These are phyloP conservation scores for Dynastes grantii DNA, from an alignment of 2,888 invertebrate genomes.

Conservation along the genomic window DNA sequence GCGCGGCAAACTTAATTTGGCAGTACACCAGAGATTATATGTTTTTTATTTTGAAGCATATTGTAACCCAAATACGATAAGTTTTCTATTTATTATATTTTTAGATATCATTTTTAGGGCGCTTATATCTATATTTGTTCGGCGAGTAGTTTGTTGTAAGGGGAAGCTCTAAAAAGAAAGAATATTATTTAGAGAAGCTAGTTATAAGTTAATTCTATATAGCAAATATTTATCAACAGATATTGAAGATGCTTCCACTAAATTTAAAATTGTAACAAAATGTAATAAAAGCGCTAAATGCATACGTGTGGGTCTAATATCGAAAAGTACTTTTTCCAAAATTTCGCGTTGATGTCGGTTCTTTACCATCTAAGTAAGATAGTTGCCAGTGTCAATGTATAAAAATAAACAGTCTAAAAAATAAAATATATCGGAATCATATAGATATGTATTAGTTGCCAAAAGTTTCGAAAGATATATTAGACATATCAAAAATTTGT, in stretches of 20 bases:
- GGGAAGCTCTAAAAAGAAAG: too few species aligned
- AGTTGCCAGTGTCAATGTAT: slow-evolving; percentile 7
- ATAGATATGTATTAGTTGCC: slow-evolving; percentile 13
- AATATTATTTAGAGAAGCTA: too few species aligned
- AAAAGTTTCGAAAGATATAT: neutral
- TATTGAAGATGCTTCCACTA: too few species aligned
- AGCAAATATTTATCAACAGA: too few species aligned
- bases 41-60: slow-evolving; percentile 45
- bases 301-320: too few species aligned
- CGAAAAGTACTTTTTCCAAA: neutral
- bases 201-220: too few species aligned
- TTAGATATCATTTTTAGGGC: neutral
- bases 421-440: slow-evolving; percentile 16
- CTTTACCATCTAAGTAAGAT: neutral
- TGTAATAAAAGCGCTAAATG: too few species aligned
- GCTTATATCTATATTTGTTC: too few species aligned
- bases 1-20: slow-evolving; percentile 52
- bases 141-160: too few species aligned
- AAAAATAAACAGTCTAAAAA: slow-evolving; percentile 22
- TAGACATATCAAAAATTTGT: too few species aligned
- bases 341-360: neutral
- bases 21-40: slow-evolving; percentile 47
- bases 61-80: slow-evolving; percentile 43
- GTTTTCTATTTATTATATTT: slow-evolving; percentile 20
- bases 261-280: too few species aligned